phyloP scores from a whole-genome alignment of 2,888 invertebrate species.

The Dynastes maya region DNA sequence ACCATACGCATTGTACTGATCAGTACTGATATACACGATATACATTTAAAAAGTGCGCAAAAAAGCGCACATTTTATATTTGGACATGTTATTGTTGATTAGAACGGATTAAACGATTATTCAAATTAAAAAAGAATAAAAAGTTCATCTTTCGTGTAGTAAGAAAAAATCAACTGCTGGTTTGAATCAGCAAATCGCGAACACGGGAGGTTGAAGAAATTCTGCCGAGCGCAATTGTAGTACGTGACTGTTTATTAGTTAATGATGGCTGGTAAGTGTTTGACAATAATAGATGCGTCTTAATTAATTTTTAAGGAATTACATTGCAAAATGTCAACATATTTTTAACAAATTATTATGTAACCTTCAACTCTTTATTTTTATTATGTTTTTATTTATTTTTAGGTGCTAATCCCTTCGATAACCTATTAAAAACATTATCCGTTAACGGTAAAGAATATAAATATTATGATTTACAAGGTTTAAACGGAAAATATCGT shows the following conservation, averaged over 20 bases:
- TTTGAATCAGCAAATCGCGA: background rate
- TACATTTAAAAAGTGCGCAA: constrained; percentile 2
- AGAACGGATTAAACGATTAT: background rate
- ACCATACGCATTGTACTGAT: too few relatives aligned
- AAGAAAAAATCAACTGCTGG: constrained; percentile 5
- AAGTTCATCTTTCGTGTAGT: background rate
- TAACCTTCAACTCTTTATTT: constrained; percentile 12
- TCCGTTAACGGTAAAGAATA: constrained; percentile 77
- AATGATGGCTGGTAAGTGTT: constrained; percentile 51
- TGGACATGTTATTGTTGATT: background rate
- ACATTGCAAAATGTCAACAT: background rate
- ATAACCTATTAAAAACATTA: constrained; percentile 75
- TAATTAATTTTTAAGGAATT: constrained; percentile 12
- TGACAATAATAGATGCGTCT: constrained; percentile 1
- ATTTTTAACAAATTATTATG: background rate
- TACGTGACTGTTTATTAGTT: constrained; percentile 49
- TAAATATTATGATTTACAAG: constrained; percentile 85
- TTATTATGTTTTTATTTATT: constrained; percentile 1
- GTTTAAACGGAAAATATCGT: constrained; percentile 88
- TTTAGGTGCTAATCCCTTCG: constrained; percentile 77
- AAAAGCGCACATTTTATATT: background rate
- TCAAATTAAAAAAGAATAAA: background rate
- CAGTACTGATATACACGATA: too few relatives aligned
- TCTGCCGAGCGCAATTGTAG: constrained; percentile 11
- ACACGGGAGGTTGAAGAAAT: background rate